Evolutionary conservation across 2,113 vertebrate genomes (phyloP), one percentile per base, ranked within the genome.

Genomic region (Salvelinus namaycush): DNA sequence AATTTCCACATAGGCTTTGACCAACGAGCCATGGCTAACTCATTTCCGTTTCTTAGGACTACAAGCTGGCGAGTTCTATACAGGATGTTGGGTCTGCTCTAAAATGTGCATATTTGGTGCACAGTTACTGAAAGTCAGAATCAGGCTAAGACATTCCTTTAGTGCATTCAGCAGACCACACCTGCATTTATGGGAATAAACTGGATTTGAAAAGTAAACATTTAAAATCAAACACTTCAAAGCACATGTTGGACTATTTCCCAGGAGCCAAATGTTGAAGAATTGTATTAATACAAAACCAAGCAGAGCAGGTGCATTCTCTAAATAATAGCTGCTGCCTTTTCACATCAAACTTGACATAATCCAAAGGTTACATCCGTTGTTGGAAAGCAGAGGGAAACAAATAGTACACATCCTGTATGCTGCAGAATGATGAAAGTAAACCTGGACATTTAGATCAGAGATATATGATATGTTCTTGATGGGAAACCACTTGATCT

Each of bases 221-320:
- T 88, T 89, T 85, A 60, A 27, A 83, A 78, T 86, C 69, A 14
- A 85, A 77, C 69, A 76, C 80, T 84, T 91, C 79, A 83, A 86
- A 88, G 81, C 81, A 79, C 69, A 14, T 83, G 76, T 81, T 83
- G 68, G 71, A 79, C 68, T 44, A 76, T 26, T 74, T 44, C 34
- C 68, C 39, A 18, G 16, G 64, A 76, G 85, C 80, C 73, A 87
- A 89, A 82, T 68, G 69, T 62, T 81, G 71, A 70, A 74, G 83
- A 77, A 87, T 83, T 78, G 78, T 62, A 87, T 83, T 78, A 76
- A 77, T 77, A 49, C 60, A 20, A 76, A 86, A 85, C 70, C 57
- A 68, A 85, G 69, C 2, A 34, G 68, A 88, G 77, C 88, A 90
- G 85, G 87, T 89, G 89, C 80, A 79, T 83, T 75, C 68, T 70